Percentiles rank a stretch among this genome's conserved stretches.
Conservation (phyloP, 2,113 vertebrate species). For the Trematomus loennbergii region DNA sequence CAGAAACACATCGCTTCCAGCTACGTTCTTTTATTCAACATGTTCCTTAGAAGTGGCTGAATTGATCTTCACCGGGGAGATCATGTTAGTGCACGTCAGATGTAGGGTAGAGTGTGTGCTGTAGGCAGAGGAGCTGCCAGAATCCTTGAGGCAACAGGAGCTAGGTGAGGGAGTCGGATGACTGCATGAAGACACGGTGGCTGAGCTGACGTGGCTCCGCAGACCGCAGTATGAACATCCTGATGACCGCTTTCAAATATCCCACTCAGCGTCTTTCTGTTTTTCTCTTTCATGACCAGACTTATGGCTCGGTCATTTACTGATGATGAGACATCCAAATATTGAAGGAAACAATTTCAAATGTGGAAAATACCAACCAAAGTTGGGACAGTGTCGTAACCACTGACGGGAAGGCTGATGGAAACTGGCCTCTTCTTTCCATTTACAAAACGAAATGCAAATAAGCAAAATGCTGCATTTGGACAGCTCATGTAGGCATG, state of each 20-base stretch:
- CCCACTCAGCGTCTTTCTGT: conserved; percentile 54
- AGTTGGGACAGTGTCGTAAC: conserved; percentile 25
- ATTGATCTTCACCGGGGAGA: conserved; percentile 30
- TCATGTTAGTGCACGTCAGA: conserved; percentile 40
- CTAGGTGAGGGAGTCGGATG: conserved; percentile 37
- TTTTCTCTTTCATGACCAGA: conserved; percentile 41
- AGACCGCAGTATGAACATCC: conserved; percentile 42
- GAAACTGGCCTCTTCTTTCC: conserved; percentile 27
- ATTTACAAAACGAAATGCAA: conserved; percentile 23
- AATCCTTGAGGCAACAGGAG: conserved; percentile 34
- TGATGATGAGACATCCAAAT: conserved; percentile 37
- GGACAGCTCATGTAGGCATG: not conserved
- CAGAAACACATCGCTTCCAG: conserved; percentile 19
- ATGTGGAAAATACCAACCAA: conserved; percentile 55
- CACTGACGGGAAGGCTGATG: conserved; percentile 37
- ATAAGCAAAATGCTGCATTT: conserved; percentile 24
- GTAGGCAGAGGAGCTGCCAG: conserved; percentile 8
- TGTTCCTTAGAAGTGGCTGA: conserved; percentile 17
- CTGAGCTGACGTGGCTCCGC: conserved; percentile 54
- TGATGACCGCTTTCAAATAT: conserved; percentile 21
- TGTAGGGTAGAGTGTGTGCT: not conserved
- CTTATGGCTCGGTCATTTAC: conserved; percentile 31
- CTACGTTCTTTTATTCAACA: conserved; percentile 10
- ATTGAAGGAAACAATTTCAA: conserved; percentile 23
- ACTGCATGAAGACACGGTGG: conserved; percentile 27